Evolutionary conservation across 1,140 invertebrate genomes (phyloP).

Genomic region (Drosophila nasuta): DNA sequence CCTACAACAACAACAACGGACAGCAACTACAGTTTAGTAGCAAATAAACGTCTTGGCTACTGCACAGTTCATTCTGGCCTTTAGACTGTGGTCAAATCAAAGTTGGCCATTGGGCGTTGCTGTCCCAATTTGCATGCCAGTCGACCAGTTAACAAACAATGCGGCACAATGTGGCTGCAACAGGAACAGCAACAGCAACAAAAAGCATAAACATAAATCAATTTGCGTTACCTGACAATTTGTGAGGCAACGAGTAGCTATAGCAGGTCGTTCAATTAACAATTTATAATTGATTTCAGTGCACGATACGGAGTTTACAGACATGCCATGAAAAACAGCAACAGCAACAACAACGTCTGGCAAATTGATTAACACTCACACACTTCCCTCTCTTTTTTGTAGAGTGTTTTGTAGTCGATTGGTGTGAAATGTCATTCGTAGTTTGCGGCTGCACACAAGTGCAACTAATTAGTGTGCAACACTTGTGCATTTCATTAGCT

Average conservation of each 20-base stretch:
- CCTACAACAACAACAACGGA: neutral
- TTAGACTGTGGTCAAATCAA: constrained; percentile 19
- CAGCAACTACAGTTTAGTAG: neutral
- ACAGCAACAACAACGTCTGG: neutral
- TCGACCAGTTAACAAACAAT: constrained; percentile 31
- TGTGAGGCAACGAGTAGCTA: constrained; percentile 6
- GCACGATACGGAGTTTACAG: constrained; percentile 1
- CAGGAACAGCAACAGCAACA: neutral
- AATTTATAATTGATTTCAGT: constrained; percentile 68
- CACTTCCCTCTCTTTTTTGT: neutral
- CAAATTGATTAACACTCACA: constrained; percentile 1
- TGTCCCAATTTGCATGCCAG: constrained; percentile 47
- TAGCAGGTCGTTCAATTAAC: constrained; percentile 46
- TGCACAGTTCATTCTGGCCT: constrained; percentile 24
- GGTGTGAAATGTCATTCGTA: constrained; percentile 6
- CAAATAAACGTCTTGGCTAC: constrained; percentile 47
- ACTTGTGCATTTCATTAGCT: constrained; percentile 71
- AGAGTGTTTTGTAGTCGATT: neutral
- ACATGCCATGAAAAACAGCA: neutral
- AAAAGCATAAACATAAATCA: constrained; percentile 60
- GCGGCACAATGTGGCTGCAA: neutral
- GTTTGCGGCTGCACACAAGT: constrained; percentile 17
- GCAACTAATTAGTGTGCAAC: constrained; percentile 62
- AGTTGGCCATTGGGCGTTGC: constrained; percentile 29
- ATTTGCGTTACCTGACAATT: constrained; percentile 52